Evolutionary conservation across 2,888 invertebrate genomes (phyloP).

Genomic region (Minunthozetes semirufus): DNA sequence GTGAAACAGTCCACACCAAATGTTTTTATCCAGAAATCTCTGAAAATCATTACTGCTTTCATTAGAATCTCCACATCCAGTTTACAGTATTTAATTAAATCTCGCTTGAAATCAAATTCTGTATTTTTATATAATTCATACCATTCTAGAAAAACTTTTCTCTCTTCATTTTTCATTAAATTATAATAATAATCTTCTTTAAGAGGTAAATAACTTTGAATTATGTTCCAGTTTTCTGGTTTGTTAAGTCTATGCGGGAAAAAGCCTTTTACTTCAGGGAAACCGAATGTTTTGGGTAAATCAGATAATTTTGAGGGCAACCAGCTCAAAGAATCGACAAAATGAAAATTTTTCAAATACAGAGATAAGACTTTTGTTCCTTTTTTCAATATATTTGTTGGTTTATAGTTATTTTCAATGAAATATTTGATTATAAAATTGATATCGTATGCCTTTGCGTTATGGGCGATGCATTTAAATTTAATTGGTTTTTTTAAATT

Average conservation of each 20-base stretch:
- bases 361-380: constrained; percentile 34
- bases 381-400: not conserved
- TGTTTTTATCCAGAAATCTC: constrained; percentile 10
- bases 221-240: constrained; percentile 7
- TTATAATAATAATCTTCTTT: not conserved
- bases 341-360: not conserved
- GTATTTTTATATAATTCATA: constrained; percentile 35
- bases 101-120: constrained; percentile 42
- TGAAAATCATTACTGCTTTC: constrained; percentile 35
- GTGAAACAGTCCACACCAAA: constrained; percentile 39
- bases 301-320: constrained; percentile 22
- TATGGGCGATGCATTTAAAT: constrained; percentile 35
- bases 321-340: constrained; percentile 33
- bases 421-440: constrained; percentile 35
- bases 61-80: constrained; percentile 39
- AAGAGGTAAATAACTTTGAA: not conserved
- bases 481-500: not conserved
- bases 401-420: not conserved
- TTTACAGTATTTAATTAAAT: constrained; percentile 41
- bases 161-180: not conserved
- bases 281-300: constrained; percentile 31
- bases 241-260: constrained; percentile 37
- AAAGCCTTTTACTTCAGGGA: constrained; percentile 15
- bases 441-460: constrained; percentile 36
- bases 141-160: constrained; percentile 1